phyloP scores from a whole-genome alignment of 2,797 vertebrate species.

The Centropyge bicolor region DNA sequence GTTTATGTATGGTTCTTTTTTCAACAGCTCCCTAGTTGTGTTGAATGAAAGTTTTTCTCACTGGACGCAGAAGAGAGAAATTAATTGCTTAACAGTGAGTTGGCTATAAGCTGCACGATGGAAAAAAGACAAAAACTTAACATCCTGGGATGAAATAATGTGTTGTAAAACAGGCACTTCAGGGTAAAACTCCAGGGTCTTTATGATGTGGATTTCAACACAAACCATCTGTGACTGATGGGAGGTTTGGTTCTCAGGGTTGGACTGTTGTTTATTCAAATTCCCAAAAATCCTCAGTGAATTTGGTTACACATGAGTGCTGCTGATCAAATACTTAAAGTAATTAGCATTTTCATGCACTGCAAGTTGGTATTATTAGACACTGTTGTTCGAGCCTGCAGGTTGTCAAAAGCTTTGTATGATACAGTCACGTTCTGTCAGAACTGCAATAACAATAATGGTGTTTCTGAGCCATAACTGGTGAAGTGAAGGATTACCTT shows the following conservation, averaged over 20 bases:
- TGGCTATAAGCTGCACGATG: neutral
- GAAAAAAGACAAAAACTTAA: constrained; percentile 17
- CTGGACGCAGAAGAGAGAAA: constrained; percentile 21
- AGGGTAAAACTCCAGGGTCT: constrained; percentile 37
- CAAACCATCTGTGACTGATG: constrained; percentile 59
- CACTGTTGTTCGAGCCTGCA: constrained; percentile 11
- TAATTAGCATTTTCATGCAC: constrained; percentile 49
- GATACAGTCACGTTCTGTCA: neutral
- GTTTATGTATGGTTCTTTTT: neutral
- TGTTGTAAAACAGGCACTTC: constrained; percentile 49
- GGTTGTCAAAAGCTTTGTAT: neutral
- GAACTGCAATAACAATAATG: neutral
- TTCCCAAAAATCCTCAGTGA: constrained; percentile 43
- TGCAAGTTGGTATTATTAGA: constrained; percentile 30
- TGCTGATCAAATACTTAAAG: constrained; percentile 46
- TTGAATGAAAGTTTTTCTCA: constrained; percentile 7
- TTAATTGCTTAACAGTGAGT: constrained; percentile 16
- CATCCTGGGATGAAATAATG: constrained; percentile 36
- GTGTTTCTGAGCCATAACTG: neutral
- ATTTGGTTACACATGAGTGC: constrained; percentile 49
- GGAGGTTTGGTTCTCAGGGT: constrained; percentile 49
- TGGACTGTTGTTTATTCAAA: constrained; percentile 51
- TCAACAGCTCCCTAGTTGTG: neutral
- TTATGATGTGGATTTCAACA: constrained; percentile 36
- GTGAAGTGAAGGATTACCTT: neutral